Percentiles rank a stretch among this genome's conserved stretches.
Evolutionary conservation across 2,888 invertebrate species (phyloP).

Genomic region (Seladonia tumulorum): DNA sequence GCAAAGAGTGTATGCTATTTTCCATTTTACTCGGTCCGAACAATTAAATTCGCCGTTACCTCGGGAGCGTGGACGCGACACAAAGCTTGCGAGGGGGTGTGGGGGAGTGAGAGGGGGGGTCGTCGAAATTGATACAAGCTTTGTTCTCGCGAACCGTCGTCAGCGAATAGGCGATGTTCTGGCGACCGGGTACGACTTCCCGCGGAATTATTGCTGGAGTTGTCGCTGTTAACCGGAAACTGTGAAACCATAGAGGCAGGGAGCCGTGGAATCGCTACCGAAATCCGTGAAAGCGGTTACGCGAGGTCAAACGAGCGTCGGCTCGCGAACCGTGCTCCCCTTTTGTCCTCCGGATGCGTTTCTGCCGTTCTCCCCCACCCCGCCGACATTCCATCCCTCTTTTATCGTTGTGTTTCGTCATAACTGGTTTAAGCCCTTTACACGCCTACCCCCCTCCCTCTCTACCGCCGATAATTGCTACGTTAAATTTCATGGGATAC

Average conservation of each 20-base stretch:
- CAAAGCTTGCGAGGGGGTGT: not conserved
- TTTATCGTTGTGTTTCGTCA: conserved; percentile 36
- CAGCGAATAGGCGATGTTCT: conserved; percentile 17
- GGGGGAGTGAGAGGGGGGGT: not conserved
- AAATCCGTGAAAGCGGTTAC: conserved; percentile 63
- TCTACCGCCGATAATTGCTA: conserved; percentile 36
- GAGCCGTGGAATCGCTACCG: conserved; percentile 45
- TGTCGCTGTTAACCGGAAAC: conserved; percentile 62
- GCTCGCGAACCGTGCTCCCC: conserved; percentile 27
- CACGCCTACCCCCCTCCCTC: not conserved
- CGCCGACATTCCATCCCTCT: not conserved
- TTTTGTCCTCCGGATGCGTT: conserved; percentile 35
- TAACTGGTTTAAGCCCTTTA: conserved; percentile 16
- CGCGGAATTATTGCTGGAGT: conserved; percentile 59
- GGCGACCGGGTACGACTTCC: conserved; percentile 38
- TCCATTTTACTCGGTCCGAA: not conserved
- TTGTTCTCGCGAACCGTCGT: conserved; percentile 25
- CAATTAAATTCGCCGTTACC: not conserved
- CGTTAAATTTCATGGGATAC: conserved; percentile 24
- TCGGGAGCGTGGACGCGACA: not conserved
- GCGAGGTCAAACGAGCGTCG: conserved; percentile 44
- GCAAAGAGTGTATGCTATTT: not conserved
- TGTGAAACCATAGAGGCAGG: conserved; percentile 47
- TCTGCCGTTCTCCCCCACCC: not conserved
- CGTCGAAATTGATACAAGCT: conserved; percentile 44